Conservation (phyloP, 2,797 vertebrate genomes). For the Onychomys arenicola region DNA sequence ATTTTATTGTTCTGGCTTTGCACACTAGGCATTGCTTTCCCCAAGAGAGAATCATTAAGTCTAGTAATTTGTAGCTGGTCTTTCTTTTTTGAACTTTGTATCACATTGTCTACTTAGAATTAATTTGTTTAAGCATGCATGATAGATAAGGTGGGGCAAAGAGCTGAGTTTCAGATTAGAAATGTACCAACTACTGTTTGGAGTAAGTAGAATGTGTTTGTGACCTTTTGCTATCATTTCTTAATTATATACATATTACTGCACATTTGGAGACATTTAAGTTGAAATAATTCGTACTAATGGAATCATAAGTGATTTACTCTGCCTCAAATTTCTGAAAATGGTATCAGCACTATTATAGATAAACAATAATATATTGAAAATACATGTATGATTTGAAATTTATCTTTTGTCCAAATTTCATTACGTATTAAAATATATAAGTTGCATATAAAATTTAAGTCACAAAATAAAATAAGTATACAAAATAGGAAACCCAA, state of each 20-base stretch:
- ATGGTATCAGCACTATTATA: neutral
- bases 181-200: constrained; percentile 60
- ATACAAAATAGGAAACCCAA: neutral
- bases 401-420: neutral
- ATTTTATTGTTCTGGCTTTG: constrained; percentile 22
- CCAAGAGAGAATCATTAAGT: constrained; percentile 45
- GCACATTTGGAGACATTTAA: neutral
- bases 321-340: neutral
- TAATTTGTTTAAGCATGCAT: constrained; percentile 63
- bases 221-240: neutral
- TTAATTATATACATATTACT: neutral
- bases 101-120: constrained; percentile 62
- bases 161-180: constrained; percentile 47
- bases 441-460: neutral
- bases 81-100: constrained; percentile 57
- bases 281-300: neutral
- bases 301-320: neutral
- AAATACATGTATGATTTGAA: neutral
- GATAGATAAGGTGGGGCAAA: constrained; percentile 5
- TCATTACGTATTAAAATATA: neutral
- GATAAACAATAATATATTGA: neutral
- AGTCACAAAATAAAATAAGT: neutral
- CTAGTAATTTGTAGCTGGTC: constrained; percentile 61
- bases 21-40: constrained; percentile 52
- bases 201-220: constrained; percentile 57